These are phyloP conservation scores for Pangasius djambal DNA, from an alignment of 2,797 vertebrate genomes.

Conservation along the genomic window DNA sequence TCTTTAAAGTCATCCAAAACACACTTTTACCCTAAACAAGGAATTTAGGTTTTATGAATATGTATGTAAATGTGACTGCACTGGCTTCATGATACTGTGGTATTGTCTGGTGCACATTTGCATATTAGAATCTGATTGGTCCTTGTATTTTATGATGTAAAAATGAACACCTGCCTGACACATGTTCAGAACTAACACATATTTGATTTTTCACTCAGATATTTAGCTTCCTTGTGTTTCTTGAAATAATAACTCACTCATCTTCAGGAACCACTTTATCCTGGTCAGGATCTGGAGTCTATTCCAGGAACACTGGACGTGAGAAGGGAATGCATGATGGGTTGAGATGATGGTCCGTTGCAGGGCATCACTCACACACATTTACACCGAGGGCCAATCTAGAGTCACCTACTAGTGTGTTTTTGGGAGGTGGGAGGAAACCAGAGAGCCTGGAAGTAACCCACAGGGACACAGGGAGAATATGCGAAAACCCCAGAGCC, in stretches of 20 bases:
- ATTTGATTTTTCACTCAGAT: not conserved
- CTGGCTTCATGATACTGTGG: too few relatives aligned
- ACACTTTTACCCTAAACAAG: not conserved
- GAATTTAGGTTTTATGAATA: too few relatives aligned
- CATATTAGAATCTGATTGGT: constrained; percentile 4
- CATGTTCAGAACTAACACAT: not conserved
- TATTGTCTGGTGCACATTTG: not conserved
- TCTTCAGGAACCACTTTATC: not conserved
- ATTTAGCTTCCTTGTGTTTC: not conserved
- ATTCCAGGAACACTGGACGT: not conserved
- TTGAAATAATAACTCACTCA: not conserved
- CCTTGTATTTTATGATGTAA: not conserved
- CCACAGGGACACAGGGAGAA: not conserved
- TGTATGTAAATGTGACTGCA: not conserved
- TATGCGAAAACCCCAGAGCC: not conserved
- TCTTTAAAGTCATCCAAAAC: not conserved
- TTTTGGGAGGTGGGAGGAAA: not conserved
- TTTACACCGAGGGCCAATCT: not conserved
- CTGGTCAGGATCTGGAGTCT: not conserved
- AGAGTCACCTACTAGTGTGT: not conserved
- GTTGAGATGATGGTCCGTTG: not conserved
- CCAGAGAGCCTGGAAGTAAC: not conserved
- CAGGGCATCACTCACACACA: not conserved
- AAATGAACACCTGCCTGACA: not conserved
- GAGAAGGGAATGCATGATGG: not conserved